phyloP scores from a whole-genome alignment of 1,140 invertebrate species.

The Meloidogyne chitwoodi region DNA sequence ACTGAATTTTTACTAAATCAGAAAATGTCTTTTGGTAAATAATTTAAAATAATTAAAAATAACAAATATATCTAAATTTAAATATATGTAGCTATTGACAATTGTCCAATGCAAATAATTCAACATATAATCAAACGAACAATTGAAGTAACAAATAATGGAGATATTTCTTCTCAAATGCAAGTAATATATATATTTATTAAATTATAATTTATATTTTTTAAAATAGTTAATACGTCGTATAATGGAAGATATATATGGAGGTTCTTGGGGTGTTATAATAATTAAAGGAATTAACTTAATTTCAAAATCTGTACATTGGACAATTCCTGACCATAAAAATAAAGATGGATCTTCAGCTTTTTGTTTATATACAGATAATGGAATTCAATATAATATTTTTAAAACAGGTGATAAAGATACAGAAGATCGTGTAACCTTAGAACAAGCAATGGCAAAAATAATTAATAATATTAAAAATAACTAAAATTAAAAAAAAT shows the following conservation, averaged over 20 bases:
- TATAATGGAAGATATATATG: slow-evolving; percentile 58
- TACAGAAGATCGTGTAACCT: slow-evolving; percentile 45
- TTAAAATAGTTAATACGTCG: slow-evolving; percentile 50
- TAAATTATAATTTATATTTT: not conserved
- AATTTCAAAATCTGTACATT: slow-evolving; percentile 51
- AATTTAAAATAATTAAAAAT: no score
- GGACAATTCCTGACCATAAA: slow-evolving; percentile 57
- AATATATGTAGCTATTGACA: slow-evolving; percentile 11
- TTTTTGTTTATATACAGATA: slow-evolving; percentile 50
- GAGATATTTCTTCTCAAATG: slow-evolving; percentile 21
- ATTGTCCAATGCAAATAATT: slow-evolving; percentile 38
- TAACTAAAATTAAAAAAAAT: no score
- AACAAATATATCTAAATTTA: no score
- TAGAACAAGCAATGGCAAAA: slow-evolving; percentile 49
- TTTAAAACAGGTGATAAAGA: slow-evolving; percentile 55
- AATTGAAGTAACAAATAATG: slow-evolving; percentile 7
- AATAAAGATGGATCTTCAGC: slow-evolving; percentile 52
- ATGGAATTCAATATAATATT: slow-evolving; percentile 58
- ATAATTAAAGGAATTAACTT: slow-evolving; percentile 46
- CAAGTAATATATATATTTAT: slow-evolving; percentile 12
- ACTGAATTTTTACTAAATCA: no score
- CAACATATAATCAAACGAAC: slow-evolving; percentile 35
- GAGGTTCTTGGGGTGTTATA: slow-evolving; percentile 56
- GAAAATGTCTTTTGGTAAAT: no score
- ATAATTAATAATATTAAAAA: slow-evolving; percentile 5